Evolutionary conservation across 2,113 vertebrate species (phyloP), one percentile per base, ranked within the genome.

Genomic region (Quiscalus mexicanus): DNA sequence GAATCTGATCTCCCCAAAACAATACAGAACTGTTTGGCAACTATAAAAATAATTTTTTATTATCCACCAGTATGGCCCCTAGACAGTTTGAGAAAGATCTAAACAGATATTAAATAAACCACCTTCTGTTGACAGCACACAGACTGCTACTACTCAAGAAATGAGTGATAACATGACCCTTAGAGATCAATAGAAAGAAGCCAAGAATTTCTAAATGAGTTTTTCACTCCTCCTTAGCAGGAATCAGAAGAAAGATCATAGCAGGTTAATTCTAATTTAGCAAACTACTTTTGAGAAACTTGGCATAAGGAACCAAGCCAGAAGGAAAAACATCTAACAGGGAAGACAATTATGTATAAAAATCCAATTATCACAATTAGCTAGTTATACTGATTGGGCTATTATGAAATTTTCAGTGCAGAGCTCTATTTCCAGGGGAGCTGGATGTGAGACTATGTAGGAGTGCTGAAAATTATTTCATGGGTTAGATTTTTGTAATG

Each of bases 331-430:
- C 90, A 94, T 93, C 86, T 94, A 97, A 96, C 86, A 92, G 84
- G 89, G 85, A 96, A 91, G 87, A 96, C 90, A 96, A 97, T 97
- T 96, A 95, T 63, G 87, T 70, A 28, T 93, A 95, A 96, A 98
- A 97, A 96, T 95, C 97, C 95, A 97, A 91, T 97, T 96, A 98
- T 94, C 96, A 89, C 97, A 95, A 97, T 97, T 97, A 98, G 94
- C 93, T 97, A 65, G 73, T 87, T 96, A 76, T 77, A 86, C 88
- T 96, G 95, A 97, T 90, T 85, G 58, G 89, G 73, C 70, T 91
- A 75, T 86, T 97, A 94, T 30, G 35, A 96, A 97, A 94, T 92
- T 93, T 92, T 87, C 82, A 85, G 60, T 15, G 11, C 33, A 80
- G 69, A 79, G 67, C 41, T 92, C 33, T 81, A 90, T 92, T 96